Evolutionary conservation across 2,113 vertebrate genomes (phyloP).

Genomic region (Sylvilagus bachmani): DNA sequence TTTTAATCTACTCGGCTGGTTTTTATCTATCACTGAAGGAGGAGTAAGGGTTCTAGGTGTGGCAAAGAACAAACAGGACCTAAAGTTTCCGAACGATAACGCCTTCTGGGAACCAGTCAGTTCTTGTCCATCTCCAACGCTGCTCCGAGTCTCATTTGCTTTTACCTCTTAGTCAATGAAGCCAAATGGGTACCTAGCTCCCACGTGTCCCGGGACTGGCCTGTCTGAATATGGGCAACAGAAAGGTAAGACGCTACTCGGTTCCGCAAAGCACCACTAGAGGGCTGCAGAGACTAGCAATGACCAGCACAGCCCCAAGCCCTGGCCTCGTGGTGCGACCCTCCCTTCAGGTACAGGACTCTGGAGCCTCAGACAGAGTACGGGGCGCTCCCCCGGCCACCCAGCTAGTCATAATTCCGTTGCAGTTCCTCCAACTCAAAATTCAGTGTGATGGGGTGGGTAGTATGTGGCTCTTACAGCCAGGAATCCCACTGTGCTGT

Average conservation of each 20-base stretch:
- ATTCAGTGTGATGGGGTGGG: neutral
- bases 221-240: neutral
- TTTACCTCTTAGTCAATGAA: neutral
- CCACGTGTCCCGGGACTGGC: neutral
- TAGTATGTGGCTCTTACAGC: neutral
- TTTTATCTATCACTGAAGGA: neutral
- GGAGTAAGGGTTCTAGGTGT: neutral
- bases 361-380: neutral
- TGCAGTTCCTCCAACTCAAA: neutral
- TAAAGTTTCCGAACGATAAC: neutral
- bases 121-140: neutral
- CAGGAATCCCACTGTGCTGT: neutral
- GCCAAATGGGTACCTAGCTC: neutral
- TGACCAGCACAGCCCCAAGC: neutral
- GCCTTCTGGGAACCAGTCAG: neutral
- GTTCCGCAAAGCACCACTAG: constrained; percentile 61
- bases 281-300: constrained; percentile 76
- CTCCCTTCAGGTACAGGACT: neutral
- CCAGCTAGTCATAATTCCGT: neutral
- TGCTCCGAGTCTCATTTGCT: neutral
- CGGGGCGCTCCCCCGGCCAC: neutral
- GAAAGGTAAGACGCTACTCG: neutral
- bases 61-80: neutral
- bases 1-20: neutral
- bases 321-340: neutral